phyloP scores from a whole-genome alignment of 2,113 vertebrate species.

The Syrmaticus mikado region DNA sequence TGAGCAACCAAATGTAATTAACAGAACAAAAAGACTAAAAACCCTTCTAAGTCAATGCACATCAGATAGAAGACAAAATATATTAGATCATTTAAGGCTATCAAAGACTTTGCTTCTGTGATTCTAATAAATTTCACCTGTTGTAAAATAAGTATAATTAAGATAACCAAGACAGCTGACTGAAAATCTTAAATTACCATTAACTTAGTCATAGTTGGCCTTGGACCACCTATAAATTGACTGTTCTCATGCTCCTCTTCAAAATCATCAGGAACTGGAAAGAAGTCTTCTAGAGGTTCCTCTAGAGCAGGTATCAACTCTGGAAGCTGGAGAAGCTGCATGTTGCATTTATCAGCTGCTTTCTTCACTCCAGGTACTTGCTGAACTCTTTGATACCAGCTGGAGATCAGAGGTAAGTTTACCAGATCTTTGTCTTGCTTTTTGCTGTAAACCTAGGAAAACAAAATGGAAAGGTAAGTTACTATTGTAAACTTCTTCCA shows the following conservation, averaged over 20 bases:
- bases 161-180: not conserved
- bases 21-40: not conserved
- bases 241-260: slow-evolving; percentile 70
- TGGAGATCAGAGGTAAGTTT: slow-evolving; percentile 84
- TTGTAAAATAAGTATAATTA: not conserved
- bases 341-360: slow-evolving; percentile 85
- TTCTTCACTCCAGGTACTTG: slow-evolving; percentile 86
- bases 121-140: not conserved
- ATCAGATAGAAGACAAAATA: not conserved
- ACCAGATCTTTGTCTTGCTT: slow-evolving; percentile 64
- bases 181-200: slow-evolving; percentile 81
- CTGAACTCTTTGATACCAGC: slow-evolving; percentile 89
- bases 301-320: not conserved
- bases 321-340: slow-evolving; percentile 76
- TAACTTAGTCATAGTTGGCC: slow-evolving; percentile 95
- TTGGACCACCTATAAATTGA: slow-evolving; percentile 90
- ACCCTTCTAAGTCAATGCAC: not conserved
- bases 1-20: not conserved
- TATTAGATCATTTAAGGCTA: not conserved
- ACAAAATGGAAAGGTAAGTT: not conserved
- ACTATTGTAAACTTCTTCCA: not conserved
- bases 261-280: slow-evolving; percentile 33
- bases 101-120: not conserved
- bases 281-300: not conserved
- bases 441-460: slow-evolving; percentile 78